These are phyloP conservation scores for Ectropis crepuscularia DNA, from an alignment of 2,888 invertebrate genomes.

Conservation along the genomic window DNA sequence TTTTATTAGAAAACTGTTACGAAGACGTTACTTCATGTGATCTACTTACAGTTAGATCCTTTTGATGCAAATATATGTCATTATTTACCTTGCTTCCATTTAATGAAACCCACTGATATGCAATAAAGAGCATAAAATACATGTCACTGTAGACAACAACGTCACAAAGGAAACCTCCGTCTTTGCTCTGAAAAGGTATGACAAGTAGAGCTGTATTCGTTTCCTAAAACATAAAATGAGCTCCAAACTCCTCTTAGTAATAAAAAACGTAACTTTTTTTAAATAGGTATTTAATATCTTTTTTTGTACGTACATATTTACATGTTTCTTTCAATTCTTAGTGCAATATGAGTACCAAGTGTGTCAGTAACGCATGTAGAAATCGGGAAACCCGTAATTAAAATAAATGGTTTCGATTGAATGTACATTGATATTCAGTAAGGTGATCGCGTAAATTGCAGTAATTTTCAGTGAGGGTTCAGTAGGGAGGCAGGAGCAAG, in stretches of 20 bases:
- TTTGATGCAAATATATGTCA: neutral
- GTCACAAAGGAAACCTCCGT: conserved; percentile 8
- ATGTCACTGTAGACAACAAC: neutral
- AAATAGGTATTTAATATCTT: no score
- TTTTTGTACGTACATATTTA: no score
- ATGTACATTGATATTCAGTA: conserved; percentile 38
- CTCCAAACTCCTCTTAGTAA: neutral
- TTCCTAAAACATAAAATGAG: conserved; percentile 1
- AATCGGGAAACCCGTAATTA: neutral
- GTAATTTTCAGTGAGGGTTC: conserved; percentile 70
- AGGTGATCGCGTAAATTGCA: conserved; percentile 48
- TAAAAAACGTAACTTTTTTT: no score
- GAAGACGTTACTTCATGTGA: conserved; percentile 34
- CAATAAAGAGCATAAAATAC: no score
- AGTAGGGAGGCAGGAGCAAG: conserved; percentile 45
- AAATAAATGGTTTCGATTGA: conserved; percentile 32
- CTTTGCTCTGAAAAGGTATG: neutral
- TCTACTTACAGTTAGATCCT: conserved; percentile 15
- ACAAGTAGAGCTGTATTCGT: neutral
- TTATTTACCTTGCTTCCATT: no score
- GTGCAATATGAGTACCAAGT: no score
- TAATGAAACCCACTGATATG: no score
- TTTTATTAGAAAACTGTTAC: conserved; percentile 51
- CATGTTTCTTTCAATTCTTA: no score
- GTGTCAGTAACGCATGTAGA: neutral